Evolutionary conservation across 2,888 invertebrate genomes (phyloP).

Genomic region (Trissoscelio sp.): DNA sequence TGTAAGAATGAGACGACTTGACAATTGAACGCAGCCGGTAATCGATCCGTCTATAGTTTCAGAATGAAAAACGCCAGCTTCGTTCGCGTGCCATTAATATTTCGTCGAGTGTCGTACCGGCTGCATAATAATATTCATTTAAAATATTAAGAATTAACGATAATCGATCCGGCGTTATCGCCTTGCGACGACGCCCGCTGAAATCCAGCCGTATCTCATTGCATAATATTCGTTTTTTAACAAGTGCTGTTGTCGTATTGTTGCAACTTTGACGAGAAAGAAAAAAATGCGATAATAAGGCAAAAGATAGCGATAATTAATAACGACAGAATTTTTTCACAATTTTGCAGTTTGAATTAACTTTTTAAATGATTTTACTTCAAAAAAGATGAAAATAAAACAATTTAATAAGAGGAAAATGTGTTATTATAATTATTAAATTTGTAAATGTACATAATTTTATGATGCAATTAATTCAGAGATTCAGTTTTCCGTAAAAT

Average conservation of each 20-base stretch:
- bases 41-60: slow-evolving; percentile 63
- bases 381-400: too few species aligned
- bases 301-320: too few species aligned
- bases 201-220: slow-evolving; percentile 23
- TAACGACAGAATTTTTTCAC: too few species aligned
- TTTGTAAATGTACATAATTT: too few species aligned
- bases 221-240: slow-evolving; percentile 15
- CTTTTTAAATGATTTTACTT: too few species aligned
- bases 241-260: slow-evolving; percentile 2
- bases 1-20: slow-evolving; percentile 11
- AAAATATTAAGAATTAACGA: slow-evolving; percentile 58
- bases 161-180: slow-evolving; percentile 54
- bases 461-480: too few species aligned
- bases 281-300: too few species aligned
- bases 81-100: slow-evolving; percentile 57
- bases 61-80: slow-evolving; percentile 47
- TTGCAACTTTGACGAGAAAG: neutral
- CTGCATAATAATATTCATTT: slow-evolving; percentile 59
- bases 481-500: too few species aligned
- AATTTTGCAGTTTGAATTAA: too few species aligned
- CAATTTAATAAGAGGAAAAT: too few species aligned
- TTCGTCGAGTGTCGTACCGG: slow-evolving; percentile 47
- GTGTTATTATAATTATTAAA: too few species aligned
- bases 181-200: slow-evolving; percentile 21
- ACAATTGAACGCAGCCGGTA: slow-evolving; percentile 5